phyloP scores from a whole-genome alignment of 2,888 invertebrate genomes.

The Sussaba pulchella region DNA sequence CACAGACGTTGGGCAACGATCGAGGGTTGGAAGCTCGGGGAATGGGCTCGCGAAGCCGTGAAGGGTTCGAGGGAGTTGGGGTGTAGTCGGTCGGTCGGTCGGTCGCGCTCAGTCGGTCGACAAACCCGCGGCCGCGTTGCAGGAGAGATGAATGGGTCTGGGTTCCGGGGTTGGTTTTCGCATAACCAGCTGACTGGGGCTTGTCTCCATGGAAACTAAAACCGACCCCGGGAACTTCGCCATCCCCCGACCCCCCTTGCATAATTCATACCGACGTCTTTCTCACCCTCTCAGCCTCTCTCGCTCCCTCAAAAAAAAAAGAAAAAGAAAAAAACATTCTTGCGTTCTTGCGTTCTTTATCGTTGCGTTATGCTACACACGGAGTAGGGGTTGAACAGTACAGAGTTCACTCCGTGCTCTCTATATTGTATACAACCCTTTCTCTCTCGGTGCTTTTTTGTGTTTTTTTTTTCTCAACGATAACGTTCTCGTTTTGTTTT shows the following conservation, averaged over 20 bases:
- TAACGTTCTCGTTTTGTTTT: slow-evolving; percentile 28
- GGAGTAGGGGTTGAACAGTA: slow-evolving; percentile 1
- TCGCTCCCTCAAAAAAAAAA: too few relatives aligned
- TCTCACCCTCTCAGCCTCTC: slow-evolving; percentile 9
- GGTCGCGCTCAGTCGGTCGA: slow-evolving; percentile 75
- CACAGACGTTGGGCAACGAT: slow-evolving; percentile 1
- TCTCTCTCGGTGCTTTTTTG: slow-evolving; percentile 2
- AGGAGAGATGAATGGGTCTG: slow-evolving; percentile 80
- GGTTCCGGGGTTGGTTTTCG: slow-evolving; percentile 72
- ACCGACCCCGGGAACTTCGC: slow-evolving; percentile 81
- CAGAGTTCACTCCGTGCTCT: too few relatives aligned
- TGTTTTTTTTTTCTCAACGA: slow-evolving; percentile 13
- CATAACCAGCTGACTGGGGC: slow-evolving; percentile 82
- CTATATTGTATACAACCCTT: slow-evolving; percentile 7
- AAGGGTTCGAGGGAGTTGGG: slow-evolving; percentile 41
- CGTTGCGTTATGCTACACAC: slow-evolving; percentile 26
- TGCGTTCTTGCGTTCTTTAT: too few relatives aligned
- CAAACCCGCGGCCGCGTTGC: slow-evolving; percentile 67
- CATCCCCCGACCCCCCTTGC: slow-evolving; percentile 68
- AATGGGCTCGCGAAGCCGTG: slow-evolving; percentile 9
- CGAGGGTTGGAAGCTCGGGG: background rate
- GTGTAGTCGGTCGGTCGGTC: slow-evolving; percentile 62
- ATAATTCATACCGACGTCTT: slow-evolving; percentile 73
- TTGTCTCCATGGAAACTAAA: slow-evolving; percentile 82
- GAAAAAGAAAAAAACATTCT: too few relatives aligned